Percentiles rank a stretch among this genome's conserved stretches.
Conservation (phyloP, 2,113 vertebrate genomes). For the Epinephelus cyanopodus region DNA sequence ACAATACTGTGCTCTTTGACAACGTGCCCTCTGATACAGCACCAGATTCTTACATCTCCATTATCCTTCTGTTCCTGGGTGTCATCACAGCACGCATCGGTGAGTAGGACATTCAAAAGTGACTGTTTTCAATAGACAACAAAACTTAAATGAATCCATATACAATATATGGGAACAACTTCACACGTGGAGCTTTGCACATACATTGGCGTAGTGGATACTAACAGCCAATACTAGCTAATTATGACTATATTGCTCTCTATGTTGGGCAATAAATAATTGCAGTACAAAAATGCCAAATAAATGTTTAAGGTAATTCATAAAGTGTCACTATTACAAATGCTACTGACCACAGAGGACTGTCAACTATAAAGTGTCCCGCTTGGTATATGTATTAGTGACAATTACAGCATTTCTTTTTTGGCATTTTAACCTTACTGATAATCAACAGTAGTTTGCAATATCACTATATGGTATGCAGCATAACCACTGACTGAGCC, state of each 20-base stretch:
- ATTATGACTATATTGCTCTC: not conserved
- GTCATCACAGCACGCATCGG: constrained; percentile 87
- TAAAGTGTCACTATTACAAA: not conserved
- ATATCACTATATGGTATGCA: not conserved
- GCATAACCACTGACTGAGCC: not conserved
- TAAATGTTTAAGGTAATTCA: not conserved
- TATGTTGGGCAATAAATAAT: not conserved
- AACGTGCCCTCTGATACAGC: constrained; percentile 77
- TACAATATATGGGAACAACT: not conserved
- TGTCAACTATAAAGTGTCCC: not conserved
- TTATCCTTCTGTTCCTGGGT: constrained; percentile 86
- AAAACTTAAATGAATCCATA: not conserved
- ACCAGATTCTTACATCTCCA: constrained; percentile 86
- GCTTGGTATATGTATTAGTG: not conserved
- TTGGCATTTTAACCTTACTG: not conserved
- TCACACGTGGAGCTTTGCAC: not conserved
- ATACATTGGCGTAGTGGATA: not conserved
- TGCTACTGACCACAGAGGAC: constrained; percentile 5
- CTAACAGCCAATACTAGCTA: not conserved
- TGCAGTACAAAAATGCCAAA: not conserved
- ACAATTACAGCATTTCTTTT: not conserved
- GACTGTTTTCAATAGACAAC: not conserved
- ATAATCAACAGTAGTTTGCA: not conserved
- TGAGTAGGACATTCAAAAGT: constrained; percentile 64
- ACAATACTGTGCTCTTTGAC: constrained; percentile 87